Evolutionary conservation across 2,797 vertebrate species (phyloP), one percentile per base, ranked within the genome.

Genomic region (Sphenopsis melanotis): DNA sequence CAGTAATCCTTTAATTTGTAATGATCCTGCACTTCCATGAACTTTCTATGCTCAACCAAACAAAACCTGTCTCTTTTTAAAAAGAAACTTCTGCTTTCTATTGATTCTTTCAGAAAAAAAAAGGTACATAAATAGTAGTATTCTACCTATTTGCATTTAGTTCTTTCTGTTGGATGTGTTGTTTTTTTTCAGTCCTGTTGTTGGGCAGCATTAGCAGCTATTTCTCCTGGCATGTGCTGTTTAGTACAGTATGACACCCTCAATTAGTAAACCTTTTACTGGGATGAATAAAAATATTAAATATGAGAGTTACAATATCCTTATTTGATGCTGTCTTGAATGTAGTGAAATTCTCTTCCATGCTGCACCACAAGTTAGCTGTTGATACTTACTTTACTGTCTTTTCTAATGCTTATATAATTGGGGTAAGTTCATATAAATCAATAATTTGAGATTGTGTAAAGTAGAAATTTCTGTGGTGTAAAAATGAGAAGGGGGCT

Each of bases 71-170:
- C 49, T 47, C 41, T 21, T 61, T 46, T 68, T 22, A 53, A 9
- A 57, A 59, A 36, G 11, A 17, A 19, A 15, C 1, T 14, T 30
- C 29, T 75, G 36, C 47, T 77, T 93, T 77, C 19, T 70, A 3
- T 22, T 53, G 17, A 60, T 3, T 14, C 12, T 69, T 4, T 17
- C 11, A 68, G 20, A 3, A 1, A 9, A 8, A 8, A 8, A 63
- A 8, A 55, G 0, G 4, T 3, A 10, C 44, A 17, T 49, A 27
- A 56, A 6, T 8, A 57, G 8, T 11, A 8, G 5, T 29, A 3
- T 19, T 56, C 10, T 68, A 13, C 10, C 3, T 50, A 1, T 50
- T 61, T 41, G 13, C 2, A 26, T 59, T 36, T 63, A 30, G 6
- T 21, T 81, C 3, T 56, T 70, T 65, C 9, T 16, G 14, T 70